These are phyloP conservation scores for Volucella zonaria DNA, from an alignment of 2,888 invertebrate species.

Conservation along the genomic window DNA sequence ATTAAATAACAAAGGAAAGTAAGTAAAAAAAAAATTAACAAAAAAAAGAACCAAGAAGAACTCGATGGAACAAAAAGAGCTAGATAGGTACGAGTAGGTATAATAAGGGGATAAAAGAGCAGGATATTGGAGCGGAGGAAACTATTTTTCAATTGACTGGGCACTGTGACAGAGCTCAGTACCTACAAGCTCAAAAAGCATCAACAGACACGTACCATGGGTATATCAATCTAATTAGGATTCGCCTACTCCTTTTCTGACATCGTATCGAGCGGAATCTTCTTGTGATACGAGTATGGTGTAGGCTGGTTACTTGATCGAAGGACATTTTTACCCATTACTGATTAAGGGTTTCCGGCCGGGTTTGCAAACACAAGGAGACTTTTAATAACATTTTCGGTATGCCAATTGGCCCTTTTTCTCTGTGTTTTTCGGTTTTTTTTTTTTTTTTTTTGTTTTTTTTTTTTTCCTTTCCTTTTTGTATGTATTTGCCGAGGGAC, in stretches of 20 bases:
- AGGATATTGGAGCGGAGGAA: slow-evolving; percentile 44
- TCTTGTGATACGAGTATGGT: slow-evolving; percentile 23
- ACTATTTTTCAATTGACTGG: slow-evolving; percentile 62
- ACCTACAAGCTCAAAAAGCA: slow-evolving; percentile 13
- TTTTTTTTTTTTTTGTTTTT: not conserved
- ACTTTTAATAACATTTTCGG: slow-evolving; percentile 59
- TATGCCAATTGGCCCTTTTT: slow-evolving; percentile 23
- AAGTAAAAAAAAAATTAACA: slow-evolving; percentile 37
- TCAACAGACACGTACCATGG: slow-evolving; percentile 34
- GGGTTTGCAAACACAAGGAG: slow-evolving; percentile 51
- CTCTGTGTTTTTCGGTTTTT: no score
- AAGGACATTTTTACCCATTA: slow-evolving; percentile 42
- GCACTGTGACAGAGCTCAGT: slow-evolving; percentile 12
- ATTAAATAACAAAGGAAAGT: slow-evolving; percentile 56
- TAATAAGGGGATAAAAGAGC: slow-evolving; percentile 52
- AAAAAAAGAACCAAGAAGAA: slow-evolving; percentile 23
- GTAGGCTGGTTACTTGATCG: slow-evolving; percentile 22
- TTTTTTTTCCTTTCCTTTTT: no score
- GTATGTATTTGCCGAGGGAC: not conserved
- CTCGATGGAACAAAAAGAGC: no score
- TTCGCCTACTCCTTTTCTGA: slow-evolving; percentile 25
- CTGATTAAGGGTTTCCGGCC: slow-evolving; percentile 58
- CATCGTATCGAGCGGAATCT: slow-evolving; percentile 17
- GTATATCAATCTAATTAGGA: slow-evolving; percentile 67
- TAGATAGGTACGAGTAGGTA: not conserved